Evolutionary conservation across 37 sponge, comb jelly and placozoan genomes (phyloP), one percentile per base, ranked within the genome.

Genomic region (Halichondria panicea): DNA sequence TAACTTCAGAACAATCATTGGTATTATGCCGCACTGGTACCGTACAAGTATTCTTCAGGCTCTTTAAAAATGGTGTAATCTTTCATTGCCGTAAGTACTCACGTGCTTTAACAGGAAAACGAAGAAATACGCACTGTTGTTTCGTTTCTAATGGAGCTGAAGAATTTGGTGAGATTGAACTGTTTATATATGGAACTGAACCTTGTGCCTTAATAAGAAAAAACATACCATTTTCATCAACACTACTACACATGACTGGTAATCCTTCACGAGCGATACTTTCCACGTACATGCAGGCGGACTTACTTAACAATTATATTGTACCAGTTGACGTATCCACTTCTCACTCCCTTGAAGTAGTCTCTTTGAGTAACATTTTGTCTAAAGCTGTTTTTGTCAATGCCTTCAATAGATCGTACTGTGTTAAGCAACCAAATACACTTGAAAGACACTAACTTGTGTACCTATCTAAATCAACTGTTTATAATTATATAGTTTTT

Each of bases 61-160:
- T 73, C 13, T 73, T 55, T 28, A 65, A 65, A 11, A 34, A 65
- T 34, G 66, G 66, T n/a, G 36, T 28, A 8, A 6, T 65, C 22
- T 65, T 35, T 34, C 11, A 9, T 33, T 9, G 38, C 4, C 5
- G 38, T 65, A 8, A 33, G 21, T 33, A 31, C 8, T 6, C 4
- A 5, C 28, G 11, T 35, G 11, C 32, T 34, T n/a, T n/a, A n/a
- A 8, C 4, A 35, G 11, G 32, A 6, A 65, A 28, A 65, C 32
- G 66, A 31, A 65, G 34, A 6, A 31, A 65, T 35, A 31, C 66
- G 3, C 13, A 35, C 34, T 65, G 66, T 11, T 11, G 37, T 65
- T 65, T 35, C 38, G 19, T 7, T 15, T 5, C 5, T 34, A 12
- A 65, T 4, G 66, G 7, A 34, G 34, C 5, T 8, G 38, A 11